These are phyloP conservation scores for Lasioglossum albipes DNA, from an alignment of 1,140 invertebrate species.

Conservation along the genomic window DNA sequence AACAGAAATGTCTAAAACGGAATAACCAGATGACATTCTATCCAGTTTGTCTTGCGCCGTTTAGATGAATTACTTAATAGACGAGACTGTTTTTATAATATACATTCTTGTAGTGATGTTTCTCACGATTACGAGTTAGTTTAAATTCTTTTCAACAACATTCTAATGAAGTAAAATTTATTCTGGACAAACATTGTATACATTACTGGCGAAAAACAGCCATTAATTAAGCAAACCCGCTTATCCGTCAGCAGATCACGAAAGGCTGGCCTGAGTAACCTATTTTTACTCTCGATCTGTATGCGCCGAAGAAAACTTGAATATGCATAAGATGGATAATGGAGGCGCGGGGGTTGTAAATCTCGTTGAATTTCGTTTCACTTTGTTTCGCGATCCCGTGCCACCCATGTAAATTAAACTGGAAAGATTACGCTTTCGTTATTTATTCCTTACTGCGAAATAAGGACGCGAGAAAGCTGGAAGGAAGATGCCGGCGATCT, in stretches of 20 bases:
- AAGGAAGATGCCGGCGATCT: not conserved
- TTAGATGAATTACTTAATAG: too few relatives aligned
- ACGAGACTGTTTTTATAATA: too few relatives aligned
- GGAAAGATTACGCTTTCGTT: not conserved
- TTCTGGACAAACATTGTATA: not conserved
- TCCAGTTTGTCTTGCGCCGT: too few relatives aligned
- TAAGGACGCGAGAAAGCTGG: not conserved
- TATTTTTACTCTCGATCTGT: slow-evolving; percentile 35
- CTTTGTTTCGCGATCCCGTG: not conserved
- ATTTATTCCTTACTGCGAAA: not conserved
- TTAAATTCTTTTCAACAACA: too few relatives aligned
- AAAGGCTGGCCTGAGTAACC: slow-evolving; percentile 16
- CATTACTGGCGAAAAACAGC: not conserved
- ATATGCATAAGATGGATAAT: slow-evolving; percentile 41
- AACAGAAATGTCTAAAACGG: too few relatives aligned
- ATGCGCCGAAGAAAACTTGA: slow-evolving; percentile 22
- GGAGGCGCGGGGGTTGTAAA: slow-evolving; percentile 16
- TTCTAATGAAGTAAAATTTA: not conserved
- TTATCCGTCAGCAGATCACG: slow-evolving; percentile 13
- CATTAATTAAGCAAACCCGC: slow-evolving; percentile 31
- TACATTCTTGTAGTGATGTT: too few relatives aligned
- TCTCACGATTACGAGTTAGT: too few relatives aligned
- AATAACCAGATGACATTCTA: too few relatives aligned
- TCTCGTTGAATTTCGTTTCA: slow-evolving; percentile 32
- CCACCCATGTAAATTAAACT: slow-evolving; percentile 8